These are phyloP conservation scores for Bombus affinis DNA, from an alignment of 1,140 invertebrate genomes.

Conservation along the genomic window DNA sequence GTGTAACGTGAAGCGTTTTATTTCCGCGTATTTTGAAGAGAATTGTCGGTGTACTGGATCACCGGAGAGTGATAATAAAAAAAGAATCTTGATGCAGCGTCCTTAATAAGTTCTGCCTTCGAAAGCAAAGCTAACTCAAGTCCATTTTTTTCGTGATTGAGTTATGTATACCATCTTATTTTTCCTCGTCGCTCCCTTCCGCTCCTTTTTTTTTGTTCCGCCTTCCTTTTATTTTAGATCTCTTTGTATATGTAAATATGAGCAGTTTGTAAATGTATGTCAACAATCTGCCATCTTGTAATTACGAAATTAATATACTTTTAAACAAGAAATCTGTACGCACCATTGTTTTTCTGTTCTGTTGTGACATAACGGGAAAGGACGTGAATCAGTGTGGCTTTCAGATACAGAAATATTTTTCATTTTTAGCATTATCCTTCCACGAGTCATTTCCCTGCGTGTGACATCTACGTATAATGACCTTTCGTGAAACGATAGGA, in stretches of 20 bases:
- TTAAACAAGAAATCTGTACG: neutral
- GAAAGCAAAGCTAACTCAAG: neutral
- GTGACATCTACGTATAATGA: neutral
- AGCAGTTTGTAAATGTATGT: neutral
- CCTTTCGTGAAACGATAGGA: neutral
- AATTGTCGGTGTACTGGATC: neutral
- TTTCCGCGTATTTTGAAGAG: slow-evolving; percentile 5
- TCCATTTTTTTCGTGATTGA: neutral
- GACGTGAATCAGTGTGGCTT: too few relatives aligned
- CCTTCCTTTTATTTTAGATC: neutral
- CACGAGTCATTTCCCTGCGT: too few relatives aligned
- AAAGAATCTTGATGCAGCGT: neutral
- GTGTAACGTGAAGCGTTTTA: neutral
- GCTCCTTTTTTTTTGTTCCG: neutral
- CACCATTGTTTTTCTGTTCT: too few relatives aligned
- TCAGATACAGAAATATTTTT: too few relatives aligned
- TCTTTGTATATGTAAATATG: neutral
- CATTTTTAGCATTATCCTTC: too few relatives aligned
- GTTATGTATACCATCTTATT: neutral
- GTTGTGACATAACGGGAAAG: too few relatives aligned
- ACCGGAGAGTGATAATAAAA: neutral
- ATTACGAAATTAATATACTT: neutral
- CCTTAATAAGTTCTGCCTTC: neutral
- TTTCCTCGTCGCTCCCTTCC: neutral
- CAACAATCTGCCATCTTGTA: neutral